Evolutionary conservation across 2,888 invertebrate genomes (phyloP).

Genomic region (Eulithis testata): DNA sequence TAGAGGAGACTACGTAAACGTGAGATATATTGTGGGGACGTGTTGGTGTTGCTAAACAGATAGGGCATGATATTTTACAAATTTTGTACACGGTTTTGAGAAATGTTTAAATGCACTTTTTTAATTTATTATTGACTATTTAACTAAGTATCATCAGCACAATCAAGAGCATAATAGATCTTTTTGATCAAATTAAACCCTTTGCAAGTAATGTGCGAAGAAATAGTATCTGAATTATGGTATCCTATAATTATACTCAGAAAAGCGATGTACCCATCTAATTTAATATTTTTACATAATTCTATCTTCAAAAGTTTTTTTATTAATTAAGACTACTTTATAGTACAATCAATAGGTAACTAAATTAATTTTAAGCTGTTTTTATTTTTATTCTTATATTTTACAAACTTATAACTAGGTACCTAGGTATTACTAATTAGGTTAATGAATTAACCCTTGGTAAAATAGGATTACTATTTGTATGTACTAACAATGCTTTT

Average conservation of each 20-base stretch:
- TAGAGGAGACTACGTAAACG: slow-evolving; percentile 13
- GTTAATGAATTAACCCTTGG: neutral
- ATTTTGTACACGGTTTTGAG: slow-evolving; percentile 49
- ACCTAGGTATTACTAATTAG: too few relatives aligned
- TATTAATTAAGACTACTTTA: neutral
- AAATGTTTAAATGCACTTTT: slow-evolving; percentile 44
- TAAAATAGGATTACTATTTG: neutral
- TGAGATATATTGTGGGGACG: slow-evolving; percentile 13
- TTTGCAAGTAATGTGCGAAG: too few relatives aligned
- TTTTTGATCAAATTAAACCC: neutral
- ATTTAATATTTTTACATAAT: neutral
- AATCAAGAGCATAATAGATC: neutral
- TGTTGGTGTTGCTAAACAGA: slow-evolving; percentile 18
- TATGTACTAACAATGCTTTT: neutral
- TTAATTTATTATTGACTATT: slow-evolving; percentile 17
- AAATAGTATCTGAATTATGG: too few relatives aligned
- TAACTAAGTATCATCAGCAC: slow-evolving; percentile 2
- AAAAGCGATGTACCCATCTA: neutral
- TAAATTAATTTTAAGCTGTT: neutral
- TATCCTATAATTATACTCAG: neutral
- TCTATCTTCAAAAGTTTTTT: neutral
- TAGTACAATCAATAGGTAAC: neutral
- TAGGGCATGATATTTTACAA: slow-evolving; percentile 28
- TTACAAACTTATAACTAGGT: too few relatives aligned
- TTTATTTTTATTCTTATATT: neutral